These are phyloP conservation scores for Caracal caracal DNA, from an alignment of 2,113 vertebrate species.

Conservation along the genomic window DNA sequence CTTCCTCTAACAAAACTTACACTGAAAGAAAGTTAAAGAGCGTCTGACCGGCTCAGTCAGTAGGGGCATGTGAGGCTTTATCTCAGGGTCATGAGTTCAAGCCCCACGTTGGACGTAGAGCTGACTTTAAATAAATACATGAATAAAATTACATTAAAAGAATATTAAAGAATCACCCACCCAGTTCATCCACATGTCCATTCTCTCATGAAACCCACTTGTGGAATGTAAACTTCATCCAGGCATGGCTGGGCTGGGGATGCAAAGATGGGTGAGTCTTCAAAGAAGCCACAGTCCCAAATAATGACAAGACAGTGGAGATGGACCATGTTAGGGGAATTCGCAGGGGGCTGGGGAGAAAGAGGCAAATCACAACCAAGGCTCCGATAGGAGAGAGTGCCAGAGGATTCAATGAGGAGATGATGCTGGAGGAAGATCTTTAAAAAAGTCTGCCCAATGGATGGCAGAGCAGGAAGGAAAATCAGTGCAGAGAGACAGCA, in stretches of 20 bases:
- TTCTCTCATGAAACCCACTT: not conserved
- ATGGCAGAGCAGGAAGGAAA: not conserved
- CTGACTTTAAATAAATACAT: not conserved
- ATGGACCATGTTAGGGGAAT: not conserved
- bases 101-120: not conserved
- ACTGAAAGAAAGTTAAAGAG: not conserved
- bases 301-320: not conserved
- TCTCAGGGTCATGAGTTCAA: not conserved
- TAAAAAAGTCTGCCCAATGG: accelerated
- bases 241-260: not conserved
- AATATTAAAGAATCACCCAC: not conserved
- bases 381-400: not conserved
- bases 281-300: not conserved
- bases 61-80: not conserved
- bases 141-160: not conserved
- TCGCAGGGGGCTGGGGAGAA: not conserved
- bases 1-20: not conserved
- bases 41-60: not conserved
- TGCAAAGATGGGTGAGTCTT: not conserved
- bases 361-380: not conserved
- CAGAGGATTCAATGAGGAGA: not conserved
- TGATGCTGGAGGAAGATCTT: too few relatives aligned
- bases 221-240: too few relatives aligned
- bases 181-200: accelerated
- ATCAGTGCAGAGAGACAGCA: not conserved